Conservation (phyloP, 2,888 invertebrate species). For the Platynereis dumerilii region DNA sequence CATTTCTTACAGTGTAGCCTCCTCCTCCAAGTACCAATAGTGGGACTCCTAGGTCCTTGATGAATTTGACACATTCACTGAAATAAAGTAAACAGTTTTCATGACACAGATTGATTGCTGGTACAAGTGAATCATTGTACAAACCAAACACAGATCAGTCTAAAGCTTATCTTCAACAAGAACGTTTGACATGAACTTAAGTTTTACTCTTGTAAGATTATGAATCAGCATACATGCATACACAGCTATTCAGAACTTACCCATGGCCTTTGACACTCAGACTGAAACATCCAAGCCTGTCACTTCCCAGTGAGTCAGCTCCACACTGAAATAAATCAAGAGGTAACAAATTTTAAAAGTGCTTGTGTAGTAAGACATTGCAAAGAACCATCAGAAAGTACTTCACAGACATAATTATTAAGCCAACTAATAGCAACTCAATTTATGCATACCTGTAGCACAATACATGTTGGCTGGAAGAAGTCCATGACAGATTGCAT, state of each 20-base stretch:
- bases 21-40: conserved; percentile 86
- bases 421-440: neutral
- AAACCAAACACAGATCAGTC: too few species aligned
- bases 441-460: conserved; percentile 69
- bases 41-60: conserved; percentile 89
- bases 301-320: conserved; percentile 95
- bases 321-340: conserved; percentile 77
- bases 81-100: conserved; percentile 27
- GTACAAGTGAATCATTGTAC: too few species aligned
- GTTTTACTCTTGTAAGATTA: too few species aligned
- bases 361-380: too few species aligned
- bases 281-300: conserved; percentile 94
- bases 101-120: too few species aligned
- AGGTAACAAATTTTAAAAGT: too few species aligned
- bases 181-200: too few species aligned
- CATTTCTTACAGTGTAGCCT: conserved; percentile 92
- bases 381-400: too few species aligned
- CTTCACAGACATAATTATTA: too few species aligned
- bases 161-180: too few species aligned
- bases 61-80: conserved; percentile 93
- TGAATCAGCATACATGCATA: too few species aligned
- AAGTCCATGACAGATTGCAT: conserved; percentile 90
- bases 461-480: conserved; percentile 95
- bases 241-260: conserved; percentile 50
- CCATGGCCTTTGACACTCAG: conserved; percentile 94